Evolutionary conservation across 2,113 vertebrate genomes (phyloP), one percentile per base, ranked within the genome.

Genomic region (Thryonomys swinderianus): DNA sequence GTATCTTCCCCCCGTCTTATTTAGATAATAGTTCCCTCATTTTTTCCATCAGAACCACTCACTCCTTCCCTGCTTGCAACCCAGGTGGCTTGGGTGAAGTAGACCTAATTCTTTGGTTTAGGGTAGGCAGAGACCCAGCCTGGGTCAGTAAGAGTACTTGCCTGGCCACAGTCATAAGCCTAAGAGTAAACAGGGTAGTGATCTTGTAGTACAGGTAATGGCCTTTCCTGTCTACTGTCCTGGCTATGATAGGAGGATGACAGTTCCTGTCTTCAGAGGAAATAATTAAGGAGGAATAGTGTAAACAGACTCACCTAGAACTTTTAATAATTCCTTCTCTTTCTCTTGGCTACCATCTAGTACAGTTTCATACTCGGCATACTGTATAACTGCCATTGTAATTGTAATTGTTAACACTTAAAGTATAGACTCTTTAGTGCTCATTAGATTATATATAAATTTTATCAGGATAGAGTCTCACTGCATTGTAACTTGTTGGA

Each of bases 361-460:
- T 57, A 71, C 1, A 76, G 61, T 78, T 53, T 78, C 57, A 64
- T 93, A 16, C 21, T 30, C 67, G 82, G 40, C 45, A 37, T 91
- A 88, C 53, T 91, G 3, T 57, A 73, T 82, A 69, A 69, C 51
- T 34, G 12, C 45, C 34, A n/a, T n/a, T n/a, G n/a, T n/a, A n/a
- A n/a, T n/a, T n/a, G n/a, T n/a, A n/a, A n/a, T n/a, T n/a, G n/a
- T n/a, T n/a, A n/a, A n/a, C n/a, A n/a, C n/a, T n/a, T n/a, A n/a
- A n/a, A 79, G n/a, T 87, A 92, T 37, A 87, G 48, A 16, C 14
- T 90, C 59, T 76, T 85, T 85, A 95, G 64, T 82, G 21, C 3
- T 92, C 32, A 86, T 87, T 86, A 83, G 69, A 81, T 86, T 81
- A 88, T 91, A 69, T 81, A 88, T 91, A 69, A 85, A 85, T 91